These are phyloP conservation scores for Notolepis coatsorum DNA, from an alignment of 2,797 vertebrate genomes.

Conservation along the genomic window DNA sequence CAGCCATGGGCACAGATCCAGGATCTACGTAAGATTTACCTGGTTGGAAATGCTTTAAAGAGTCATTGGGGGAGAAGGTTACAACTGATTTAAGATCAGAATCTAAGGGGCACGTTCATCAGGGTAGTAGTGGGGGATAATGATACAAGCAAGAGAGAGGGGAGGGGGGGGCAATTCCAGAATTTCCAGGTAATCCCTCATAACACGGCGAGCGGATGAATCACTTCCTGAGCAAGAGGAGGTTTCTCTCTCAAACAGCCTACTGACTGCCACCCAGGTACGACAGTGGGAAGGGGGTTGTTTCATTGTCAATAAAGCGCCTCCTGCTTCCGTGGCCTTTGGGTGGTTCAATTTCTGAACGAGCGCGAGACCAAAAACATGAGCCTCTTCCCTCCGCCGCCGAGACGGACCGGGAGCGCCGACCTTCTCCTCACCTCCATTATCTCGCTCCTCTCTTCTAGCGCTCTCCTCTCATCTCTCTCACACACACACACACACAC, in stretches of 20 bases:
- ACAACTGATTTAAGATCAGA: slow-evolving; percentile 6
- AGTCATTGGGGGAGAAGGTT: too few species aligned
- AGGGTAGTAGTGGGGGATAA: not conserved
- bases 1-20: too few species aligned
- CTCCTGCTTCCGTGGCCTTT: slow-evolving; percentile 36
- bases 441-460: slow-evolving; percentile 64
- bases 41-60: too few species aligned
- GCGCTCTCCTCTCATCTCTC: slow-evolving; percentile 68
- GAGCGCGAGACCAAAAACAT: slow-evolving; percentile 68
- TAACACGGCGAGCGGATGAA: slow-evolving; percentile 33
- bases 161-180: not conserved
- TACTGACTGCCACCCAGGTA: not conserved
- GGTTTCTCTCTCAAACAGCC: slow-evolving; percentile 47
- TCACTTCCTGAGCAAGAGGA: slow-evolving; percentile 18
- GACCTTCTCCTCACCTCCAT: slow-evolving; percentile 78
- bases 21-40: too few species aligned
- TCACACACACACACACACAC: too few species aligned
- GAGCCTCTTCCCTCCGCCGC: slow-evolving; percentile 63
- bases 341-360: slow-evolving; percentile 67
- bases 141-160: not conserved
- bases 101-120: not conserved
- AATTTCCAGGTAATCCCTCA: not conserved
- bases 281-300: slow-evolving; percentile 49
- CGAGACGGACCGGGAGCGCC: slow-evolving; percentile 57
- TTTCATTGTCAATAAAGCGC: slow-evolving; percentile 66